Base-by-base conservation (phyloP, 2,888 invertebrate species). In the Vanessa cardui region DNA sequence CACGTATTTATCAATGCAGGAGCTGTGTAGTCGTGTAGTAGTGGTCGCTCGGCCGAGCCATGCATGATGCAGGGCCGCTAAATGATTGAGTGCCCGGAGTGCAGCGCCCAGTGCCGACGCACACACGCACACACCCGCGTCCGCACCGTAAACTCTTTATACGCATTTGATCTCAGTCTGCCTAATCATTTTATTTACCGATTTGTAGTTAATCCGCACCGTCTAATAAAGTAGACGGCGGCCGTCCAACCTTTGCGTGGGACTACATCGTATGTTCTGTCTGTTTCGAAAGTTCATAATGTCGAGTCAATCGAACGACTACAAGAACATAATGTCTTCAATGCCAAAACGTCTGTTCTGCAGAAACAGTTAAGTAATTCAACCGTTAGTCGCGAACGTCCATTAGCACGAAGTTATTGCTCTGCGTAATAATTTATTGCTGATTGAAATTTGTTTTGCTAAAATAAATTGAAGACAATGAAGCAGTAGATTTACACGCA, bases 51-150 rank as follows among this genome's bases (percentile, higher is more conserved):
- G 52, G n/a, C 21, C 49, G 18, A 9, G 0, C 26, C 52, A 52
- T 52, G 52, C 52, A 52, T 52, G 52, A 52, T 21, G 52, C 52
- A 52, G 52, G 47, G 6, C 21, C 63, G 60, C 63, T 69, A 64
- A 70, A 61, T 66, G 66, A 70, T 65, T 56, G 64, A 69, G 62
- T 66, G 69, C 15, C 58, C 50, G 59, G 54, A 45, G 54, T 46
- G 50, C 20, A 12, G 45, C 31, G 46, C 44, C 56, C 47, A 61
- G n/a, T n/a, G n/a, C n/a, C 56, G 26, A n/a, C 26, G 47, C 60
- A 47, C 59, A 31, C 46, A 2, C 21, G 49, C 12, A n/a, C 21
- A 15, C 50, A 21, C 50, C 6, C 39, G 9, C 21, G 33, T 31
- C 54, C 8, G 47, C 18, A 18, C 47, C 47, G 47, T 47, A 47